These are phyloP conservation scores for Synanthedon andrenaeformis DNA, from an alignment of 2,888 invertebrate genomes.

Conservation along the genomic window DNA sequence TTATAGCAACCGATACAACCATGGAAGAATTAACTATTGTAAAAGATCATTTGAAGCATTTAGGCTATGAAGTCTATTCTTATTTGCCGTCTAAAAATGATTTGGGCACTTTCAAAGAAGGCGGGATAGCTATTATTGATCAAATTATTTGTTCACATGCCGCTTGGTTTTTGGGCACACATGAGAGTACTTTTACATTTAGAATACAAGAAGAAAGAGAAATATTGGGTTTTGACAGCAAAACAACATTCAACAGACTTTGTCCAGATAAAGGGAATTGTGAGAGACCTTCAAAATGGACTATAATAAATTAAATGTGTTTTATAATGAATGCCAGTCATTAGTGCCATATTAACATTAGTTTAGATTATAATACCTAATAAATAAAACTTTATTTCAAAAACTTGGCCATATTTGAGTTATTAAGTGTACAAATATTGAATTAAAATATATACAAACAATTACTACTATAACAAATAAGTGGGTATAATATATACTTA, in stretches of 20 bases:
- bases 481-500: no score
- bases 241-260: slow-evolving; percentile 89
- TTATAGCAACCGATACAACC: slow-evolving; percentile 88
- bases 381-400: not conserved
- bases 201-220: slow-evolving; percentile 98
- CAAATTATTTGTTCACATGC: slow-evolving; percentile 95
- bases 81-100: slow-evolving; percentile 57
- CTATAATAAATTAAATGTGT: slow-evolving; percentile 65
- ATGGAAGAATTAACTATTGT: slow-evolving; percentile 64
- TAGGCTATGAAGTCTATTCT: slow-evolving; percentile 33
- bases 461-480: no score
- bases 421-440: no score
- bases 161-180: slow-evolving; percentile 88
- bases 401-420: no score
- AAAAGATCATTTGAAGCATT: slow-evolving; percentile 39
- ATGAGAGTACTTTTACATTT: slow-evolving; percentile 96
- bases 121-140: slow-evolving; percentile 92
- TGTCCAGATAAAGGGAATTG: slow-evolving; percentile 76
- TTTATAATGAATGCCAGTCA: not conserved
- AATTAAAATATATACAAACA: no score
- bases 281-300: slow-evolving; percentile 83
- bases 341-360: not conserved
- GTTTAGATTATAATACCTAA: not conserved
- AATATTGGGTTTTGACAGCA: slow-evolving; percentile 85
- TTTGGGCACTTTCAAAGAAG: slow-evolving; percentile 75